These are phyloP conservation scores for Drosophila eohydei DNA, from an alignment of 2,888 invertebrate genomes.

Conservation along the genomic window DNA sequence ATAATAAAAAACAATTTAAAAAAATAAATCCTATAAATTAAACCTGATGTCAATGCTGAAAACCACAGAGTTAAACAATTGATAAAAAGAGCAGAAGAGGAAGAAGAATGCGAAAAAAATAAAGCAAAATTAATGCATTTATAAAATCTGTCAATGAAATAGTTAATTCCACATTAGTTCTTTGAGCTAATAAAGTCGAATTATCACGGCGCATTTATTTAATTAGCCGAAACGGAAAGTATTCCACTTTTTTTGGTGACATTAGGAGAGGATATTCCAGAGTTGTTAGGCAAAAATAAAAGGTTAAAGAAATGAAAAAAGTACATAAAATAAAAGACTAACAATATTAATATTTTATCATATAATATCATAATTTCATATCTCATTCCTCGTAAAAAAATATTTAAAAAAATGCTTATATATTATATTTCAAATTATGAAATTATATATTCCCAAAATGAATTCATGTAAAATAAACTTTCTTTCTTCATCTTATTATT, in stretches of 20 bases:
- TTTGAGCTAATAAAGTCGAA: conserved; percentile 73
- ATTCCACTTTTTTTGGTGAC: not conserved
- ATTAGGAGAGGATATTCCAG: not conserved
- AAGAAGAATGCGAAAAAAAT: conserved; percentile 7
- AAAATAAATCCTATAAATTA: conserved; percentile 70
- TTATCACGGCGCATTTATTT: conserved; percentile 71
- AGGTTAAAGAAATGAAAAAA: not conserved
- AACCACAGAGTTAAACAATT: conserved; percentile 39
- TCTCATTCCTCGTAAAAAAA: too few species aligned
- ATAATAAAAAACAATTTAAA: conserved; percentile 70
- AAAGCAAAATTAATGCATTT: conserved; percentile 15
- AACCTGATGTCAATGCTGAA: conserved; percentile 49
- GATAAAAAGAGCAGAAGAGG: not conserved
- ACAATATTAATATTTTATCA: not conserved
- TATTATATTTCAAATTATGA: too few species aligned
- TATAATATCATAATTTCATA: too few species aligned
- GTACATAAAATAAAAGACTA: not conserved
- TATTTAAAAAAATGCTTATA: too few species aligned
- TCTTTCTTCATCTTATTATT: too few species aligned
- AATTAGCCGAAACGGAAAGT: conserved; percentile 59
- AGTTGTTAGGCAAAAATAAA: not conserved
- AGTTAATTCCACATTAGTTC: conserved; percentile 71
- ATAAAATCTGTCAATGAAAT: conserved; percentile 70
- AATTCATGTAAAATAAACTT: too few species aligned
- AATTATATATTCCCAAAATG: too few species aligned